Base-by-base conservation (phyloP, 2,797 vertebrate genomes). In the Loriculus beryllinus region DNA sequence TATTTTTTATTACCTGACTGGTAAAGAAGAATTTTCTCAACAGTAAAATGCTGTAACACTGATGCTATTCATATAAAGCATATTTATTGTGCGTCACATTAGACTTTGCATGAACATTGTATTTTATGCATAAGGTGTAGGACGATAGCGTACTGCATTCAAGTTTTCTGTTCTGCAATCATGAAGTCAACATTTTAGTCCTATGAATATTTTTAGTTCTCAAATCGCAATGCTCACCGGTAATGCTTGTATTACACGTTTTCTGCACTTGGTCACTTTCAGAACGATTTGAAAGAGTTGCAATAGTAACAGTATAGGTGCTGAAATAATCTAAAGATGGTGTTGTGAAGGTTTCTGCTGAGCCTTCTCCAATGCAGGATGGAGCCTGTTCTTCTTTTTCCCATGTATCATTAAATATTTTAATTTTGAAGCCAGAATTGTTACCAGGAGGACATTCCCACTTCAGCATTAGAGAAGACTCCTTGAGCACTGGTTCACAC, bases 361-460 rank as follows among this genome's bases (percentile, higher is more conserved):
- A 6, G 3, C 82, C 71, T 79, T 93, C 86, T 2, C 2, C 60
- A 1, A 0, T 11, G 82, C 96, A 97, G 37, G 25, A 20, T 11
- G 54, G 10, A 90, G 82, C 9, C 3, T 0, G 0, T 1, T 43
- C 12, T 28, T 7, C 9, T 9, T 42, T 79, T 25, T 17, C 26
- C 91, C 37, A 95, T 6, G n/a, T 47, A 4, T 12, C 54, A 10
- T 88, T 94, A 86, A n/a, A 69, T 76, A 97, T 47, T 29, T 13
- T 35, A 78, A 98, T 92, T 42, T 1, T 21, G 40, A 98, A 98
- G 82, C 88, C 90, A 42, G 39, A 21, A 40, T 65, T 95, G 62
- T 12, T 43, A 10, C 98, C 98, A 14, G 8, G 3, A n/a, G 98
- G 98, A 86, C 88, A 93, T 29, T 48, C 19, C 98, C 98, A 98